phyloP scores from a whole-genome alignment of 1,140 invertebrate species.

The Bactericera cockerelli region DNA sequence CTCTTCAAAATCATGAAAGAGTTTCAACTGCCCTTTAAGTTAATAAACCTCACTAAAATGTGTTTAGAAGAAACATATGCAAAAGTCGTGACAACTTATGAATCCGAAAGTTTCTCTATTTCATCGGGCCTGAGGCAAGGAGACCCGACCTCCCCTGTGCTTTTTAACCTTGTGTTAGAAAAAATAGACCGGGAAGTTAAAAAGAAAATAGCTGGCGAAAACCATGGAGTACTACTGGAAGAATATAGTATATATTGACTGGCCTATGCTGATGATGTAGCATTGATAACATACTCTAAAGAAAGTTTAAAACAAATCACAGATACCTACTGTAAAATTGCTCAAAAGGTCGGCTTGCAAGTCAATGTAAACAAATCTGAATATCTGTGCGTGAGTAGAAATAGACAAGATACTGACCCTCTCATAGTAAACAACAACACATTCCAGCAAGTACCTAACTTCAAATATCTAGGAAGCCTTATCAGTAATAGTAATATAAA shows the following conservation, averaged over 20 bases:
- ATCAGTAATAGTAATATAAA: not conserved
- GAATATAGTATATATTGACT: slow-evolving; percentile 15
- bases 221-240: slow-evolving; percentile 12
- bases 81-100: slow-evolving; percentile 7
- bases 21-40: slow-evolving; percentile 10
- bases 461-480: slow-evolving; percentile 13
- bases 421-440: slow-evolving; percentile 6
- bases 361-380: slow-evolving; percentile 14
- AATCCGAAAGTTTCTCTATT: slow-evolving; percentile 15
- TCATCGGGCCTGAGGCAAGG: slow-evolving; percentile 15
- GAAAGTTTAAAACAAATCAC: slow-evolving; percentile 17
- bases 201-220: no score
- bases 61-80: slow-evolving; percentile 7
- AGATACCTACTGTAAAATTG: slow-evolving; percentile 11
- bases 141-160: slow-evolving; percentile 15
- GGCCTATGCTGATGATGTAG: slow-evolving; percentile 20
- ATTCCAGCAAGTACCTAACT: slow-evolving; percentile 10
- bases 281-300: slow-evolving; percentile 16
- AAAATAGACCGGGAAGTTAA: slow-evolving; percentile 13
- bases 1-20: slow-evolving; percentile 12
- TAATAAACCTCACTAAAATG: slow-evolving; percentile 2
- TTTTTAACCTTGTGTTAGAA: slow-evolving; percentile 14
- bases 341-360: slow-evolving; percentile 13
- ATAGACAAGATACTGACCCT: not conserved
- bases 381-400: slow-evolving; percentile 10